phyloP scores from a whole-genome alignment of 2,113 vertebrate genomes.

The Mirza zaza region DNA sequence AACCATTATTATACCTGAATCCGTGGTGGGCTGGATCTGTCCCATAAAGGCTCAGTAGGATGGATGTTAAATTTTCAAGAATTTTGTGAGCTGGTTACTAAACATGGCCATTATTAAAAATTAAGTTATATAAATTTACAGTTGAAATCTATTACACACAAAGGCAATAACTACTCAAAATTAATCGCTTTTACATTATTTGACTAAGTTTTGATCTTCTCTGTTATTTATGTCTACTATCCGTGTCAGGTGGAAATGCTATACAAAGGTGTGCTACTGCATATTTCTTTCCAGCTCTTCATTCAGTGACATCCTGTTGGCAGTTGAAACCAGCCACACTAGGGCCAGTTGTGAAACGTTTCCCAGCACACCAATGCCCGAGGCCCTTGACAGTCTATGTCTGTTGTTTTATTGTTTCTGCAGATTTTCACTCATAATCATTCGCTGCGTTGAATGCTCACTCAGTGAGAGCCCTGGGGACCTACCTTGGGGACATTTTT shows the following conservation, averaged over 20 bases:
- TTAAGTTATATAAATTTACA: background rate
- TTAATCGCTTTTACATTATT: background rate
- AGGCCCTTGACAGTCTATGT: rapidly evolving
- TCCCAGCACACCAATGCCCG: background rate
- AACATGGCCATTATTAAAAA: background rate
- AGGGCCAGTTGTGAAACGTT: background rate
- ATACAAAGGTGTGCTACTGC: rapidly evolving
- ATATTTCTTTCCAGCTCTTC: background rate
- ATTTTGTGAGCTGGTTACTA: background rate
- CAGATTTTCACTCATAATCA: background rate
- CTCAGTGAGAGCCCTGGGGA: background rate
- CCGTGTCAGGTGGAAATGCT: background rate
- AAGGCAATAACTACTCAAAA: background rate
- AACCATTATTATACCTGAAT: background rate
- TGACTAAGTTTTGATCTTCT: background rate
- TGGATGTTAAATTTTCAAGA: background rate
- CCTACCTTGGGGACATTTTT: background rate
- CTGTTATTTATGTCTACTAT: background rate
- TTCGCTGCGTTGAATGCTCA: background rate
- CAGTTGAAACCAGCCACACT: background rate
- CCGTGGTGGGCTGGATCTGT: background rate
- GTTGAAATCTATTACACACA: background rate
- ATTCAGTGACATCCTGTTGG: background rate
- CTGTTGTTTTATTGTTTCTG: background rate
- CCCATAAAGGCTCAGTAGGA: background rate